Conservation (phyloP, 1,140 invertebrate species). For the Coenobita brevimanus region DNA sequence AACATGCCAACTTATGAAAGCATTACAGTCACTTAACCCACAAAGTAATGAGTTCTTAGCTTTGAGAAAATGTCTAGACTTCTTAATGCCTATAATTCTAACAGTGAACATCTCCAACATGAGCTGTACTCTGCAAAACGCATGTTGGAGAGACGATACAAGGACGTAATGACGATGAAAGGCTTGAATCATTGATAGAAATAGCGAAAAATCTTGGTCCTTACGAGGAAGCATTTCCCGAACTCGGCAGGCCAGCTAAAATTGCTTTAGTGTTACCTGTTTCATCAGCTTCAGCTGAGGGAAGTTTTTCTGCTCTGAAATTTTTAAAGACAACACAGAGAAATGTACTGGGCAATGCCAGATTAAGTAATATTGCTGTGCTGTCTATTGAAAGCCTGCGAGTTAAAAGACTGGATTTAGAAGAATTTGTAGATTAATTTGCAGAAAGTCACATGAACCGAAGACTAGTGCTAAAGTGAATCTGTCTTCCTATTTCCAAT, state of each 20-base stretch:
- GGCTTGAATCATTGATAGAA: not conserved
- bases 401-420: no score
- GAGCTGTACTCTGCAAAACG: constrained; percentile 33
- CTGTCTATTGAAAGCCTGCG: no score
- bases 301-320: constrained; percentile 30
- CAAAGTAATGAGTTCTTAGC: constrained; percentile 27
- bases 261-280: constrained; percentile 32
- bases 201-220: constrained; percentile 20
- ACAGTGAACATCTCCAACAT: constrained; percentile 20
- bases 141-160: constrained; percentile 28
- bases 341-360: constrained; percentile 11
- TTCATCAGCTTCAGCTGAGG: constrained; percentile 17
- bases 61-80: not conserved
- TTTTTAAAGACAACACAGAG: not conserved
- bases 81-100: constrained; percentile 8
- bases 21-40: constrained; percentile 30
- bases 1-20: constrained; percentile 15
- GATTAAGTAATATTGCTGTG: constrained; percentile 25
- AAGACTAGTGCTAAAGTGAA: no score
- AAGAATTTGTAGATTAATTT: no score
- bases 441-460: no score
- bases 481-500: no score
- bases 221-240: constrained; percentile 35
- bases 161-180: not conserved
- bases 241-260: constrained; percentile 31